Base-by-base conservation (phyloP, 2,797 vertebrate genomes). In the Hydrolagus colliei region DNA sequence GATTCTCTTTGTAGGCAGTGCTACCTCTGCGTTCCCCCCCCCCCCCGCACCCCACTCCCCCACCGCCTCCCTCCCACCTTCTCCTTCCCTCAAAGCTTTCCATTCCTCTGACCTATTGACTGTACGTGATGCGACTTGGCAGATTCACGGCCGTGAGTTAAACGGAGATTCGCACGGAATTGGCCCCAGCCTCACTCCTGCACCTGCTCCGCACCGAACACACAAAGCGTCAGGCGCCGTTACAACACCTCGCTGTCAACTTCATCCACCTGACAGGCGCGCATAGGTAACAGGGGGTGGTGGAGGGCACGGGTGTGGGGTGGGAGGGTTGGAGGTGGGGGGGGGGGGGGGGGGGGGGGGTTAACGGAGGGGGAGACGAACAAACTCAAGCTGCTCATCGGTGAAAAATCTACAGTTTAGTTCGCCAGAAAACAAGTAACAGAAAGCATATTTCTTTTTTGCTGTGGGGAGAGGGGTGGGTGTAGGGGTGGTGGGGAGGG, bases 361-460 rank as follows among this genome's bases (percentile, higher is more conserved):
- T 14, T 0, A 13, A 10, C 14, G 63, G 41, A 0, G 13, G 9
- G 41, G 11, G 27, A 16, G 63, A 82, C 8, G 9, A 32, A 68
- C 63, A 32, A 41, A 35, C 32, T 9, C 32, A 68, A 10, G 1
- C 32, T 35, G 22, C 79, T 2, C 63, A 32, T 35, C 35, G 68
- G 79, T 68, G 65, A 65, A 68, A 3, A 52, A 41, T 16, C 41
- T 32, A 68, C 79, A 82, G 41, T 62, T 35, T 80, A 80, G 27
- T 68, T 82, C 35, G 32, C 79, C 68, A 76, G 74, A 41, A 76
- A 76, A 76, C 74, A 76, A 77, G 63, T 68, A 68, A 32, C 63
- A 82, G 27, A 27, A 9, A 68, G 41, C 63, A 82, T 82, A 35
- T 82, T 68, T 73, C 35, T 84, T 52, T 84, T 22, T 3, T 52